Evolutionary conservation across 2,888 invertebrate genomes (phyloP).

Genomic region (Drepanosiphum platanoidis): DNA sequence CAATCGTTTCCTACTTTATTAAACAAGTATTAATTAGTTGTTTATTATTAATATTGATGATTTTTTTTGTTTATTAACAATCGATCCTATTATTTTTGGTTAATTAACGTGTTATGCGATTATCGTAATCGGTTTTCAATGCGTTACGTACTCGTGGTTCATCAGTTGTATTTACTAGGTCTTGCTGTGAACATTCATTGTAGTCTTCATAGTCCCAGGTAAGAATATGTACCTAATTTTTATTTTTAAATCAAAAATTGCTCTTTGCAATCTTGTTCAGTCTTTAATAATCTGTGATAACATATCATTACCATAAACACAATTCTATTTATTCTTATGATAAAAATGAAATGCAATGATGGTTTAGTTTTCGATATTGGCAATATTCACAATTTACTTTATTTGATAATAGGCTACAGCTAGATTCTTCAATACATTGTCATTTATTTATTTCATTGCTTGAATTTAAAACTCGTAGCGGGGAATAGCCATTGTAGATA

Average conservation of each 20-base stretch:
- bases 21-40: background rate
- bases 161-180: conserved; percentile 24
- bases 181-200: background rate
- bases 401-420: too few species aligned
- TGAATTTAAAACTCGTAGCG: too few species aligned
- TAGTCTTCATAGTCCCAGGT: background rate
- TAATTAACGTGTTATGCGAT: conserved; percentile 34
- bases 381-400: too few species aligned
- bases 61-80: conserved; percentile 6
- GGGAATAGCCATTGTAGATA: too few species aligned
- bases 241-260: too few species aligned
- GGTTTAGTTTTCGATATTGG: too few species aligned
- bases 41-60: background rate
- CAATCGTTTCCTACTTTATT: background rate
- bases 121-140: conserved; percentile 36
- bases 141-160: background rate
- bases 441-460: too few species aligned
- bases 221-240: background rate
- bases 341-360: too few species aligned
- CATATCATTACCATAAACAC: background rate
- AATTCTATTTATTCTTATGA: background rate
- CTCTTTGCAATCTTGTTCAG: too few species aligned
- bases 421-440: too few species aligned
- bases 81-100: conserved; percentile 23
- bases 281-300: too few species aligned